phyloP scores from a whole-genome alignment of 2,797 vertebrate species.

The Acanthornis magna region DNA sequence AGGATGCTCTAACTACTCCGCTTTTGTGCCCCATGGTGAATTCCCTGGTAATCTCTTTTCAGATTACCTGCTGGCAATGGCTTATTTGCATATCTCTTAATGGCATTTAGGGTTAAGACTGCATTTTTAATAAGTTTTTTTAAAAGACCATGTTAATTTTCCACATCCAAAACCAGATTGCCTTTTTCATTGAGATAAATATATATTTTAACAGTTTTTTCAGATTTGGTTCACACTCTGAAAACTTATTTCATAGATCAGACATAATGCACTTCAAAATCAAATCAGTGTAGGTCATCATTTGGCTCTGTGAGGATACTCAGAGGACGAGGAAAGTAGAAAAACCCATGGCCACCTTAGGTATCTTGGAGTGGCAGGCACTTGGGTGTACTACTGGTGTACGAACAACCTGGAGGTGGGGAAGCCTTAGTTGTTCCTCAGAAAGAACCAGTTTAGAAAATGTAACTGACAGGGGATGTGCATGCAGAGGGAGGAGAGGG shows the following conservation, averaged over 20 bases:
- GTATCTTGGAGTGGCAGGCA: neutral
- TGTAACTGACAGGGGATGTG: neutral
- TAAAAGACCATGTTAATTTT: neutral
- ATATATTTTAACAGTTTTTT: neutral
- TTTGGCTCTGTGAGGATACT: neutral
- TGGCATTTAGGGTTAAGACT: neutral
- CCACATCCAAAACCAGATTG: neutral
- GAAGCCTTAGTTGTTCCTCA: neutral
- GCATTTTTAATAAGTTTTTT: neutral
- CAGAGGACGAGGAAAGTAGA: neutral
- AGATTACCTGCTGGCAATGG: neutral
- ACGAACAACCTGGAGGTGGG: neutral
- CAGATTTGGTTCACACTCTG: neutral
- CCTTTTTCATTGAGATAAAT: neutral
- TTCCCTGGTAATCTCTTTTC: neutral
- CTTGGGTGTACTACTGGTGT: neutral
- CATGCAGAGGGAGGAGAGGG: neutral
- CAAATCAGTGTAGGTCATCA: neutral
- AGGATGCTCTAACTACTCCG: neutral
- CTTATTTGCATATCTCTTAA: neutral
- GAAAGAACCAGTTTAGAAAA: neutral
- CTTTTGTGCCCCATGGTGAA: neutral
- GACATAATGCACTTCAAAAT: neutral
- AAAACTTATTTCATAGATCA: neutral
- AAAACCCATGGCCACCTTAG: neutral